Conservation (phyloP, 2,888 invertebrate species). For the Ophion slaviceki region DNA sequence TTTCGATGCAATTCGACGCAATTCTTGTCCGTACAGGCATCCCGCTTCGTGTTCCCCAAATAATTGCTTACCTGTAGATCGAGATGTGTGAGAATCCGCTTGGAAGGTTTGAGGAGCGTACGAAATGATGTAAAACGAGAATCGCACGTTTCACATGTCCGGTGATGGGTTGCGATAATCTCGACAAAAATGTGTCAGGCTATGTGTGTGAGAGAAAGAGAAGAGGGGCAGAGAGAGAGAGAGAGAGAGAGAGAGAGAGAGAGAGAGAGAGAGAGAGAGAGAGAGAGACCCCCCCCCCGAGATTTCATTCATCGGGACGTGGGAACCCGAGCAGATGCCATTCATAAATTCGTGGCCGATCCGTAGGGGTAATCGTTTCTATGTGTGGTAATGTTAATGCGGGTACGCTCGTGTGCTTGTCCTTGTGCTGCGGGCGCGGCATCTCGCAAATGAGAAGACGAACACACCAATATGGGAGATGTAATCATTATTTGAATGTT, state of each 20-base stretch:
- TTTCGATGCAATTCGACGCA: too few species aligned
- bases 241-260: conserved; percentile 53
- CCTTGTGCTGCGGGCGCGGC: conserved; percentile 57
- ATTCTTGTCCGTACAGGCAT: too few species aligned
- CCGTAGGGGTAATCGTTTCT: conserved; percentile 49
- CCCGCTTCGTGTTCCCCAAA: not conserved
- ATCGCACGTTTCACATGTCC: conserved; percentile 72
- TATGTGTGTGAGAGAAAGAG: conserved; percentile 39
- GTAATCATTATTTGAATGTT: conserved; percentile 57
- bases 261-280: conserved; percentile 46
- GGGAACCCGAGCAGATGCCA: conserved; percentile 68
- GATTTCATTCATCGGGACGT: conserved; percentile 65
- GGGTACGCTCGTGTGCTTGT: conserved; percentile 21
- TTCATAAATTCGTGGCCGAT: conserved; percentile 67
- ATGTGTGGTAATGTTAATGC: conserved; percentile 32
- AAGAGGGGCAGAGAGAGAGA: conserved; percentile 52
- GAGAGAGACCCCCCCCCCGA: conserved; percentile 52
- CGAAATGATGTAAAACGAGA: conserved; percentile 67
- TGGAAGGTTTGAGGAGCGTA: conserved; percentile 28
- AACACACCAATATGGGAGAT: conserved; percentile 26
- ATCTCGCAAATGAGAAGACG: conserved; percentile 12
- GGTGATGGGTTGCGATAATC: conserved; percentile 73
- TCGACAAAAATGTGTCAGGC: conserved; percentile 59
- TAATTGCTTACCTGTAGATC: not conserved
- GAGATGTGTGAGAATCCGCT: conserved; percentile 14